Conservation (phyloP, 1,140 invertebrate genomes). For the Catajapyx aquilonaris region DNA sequence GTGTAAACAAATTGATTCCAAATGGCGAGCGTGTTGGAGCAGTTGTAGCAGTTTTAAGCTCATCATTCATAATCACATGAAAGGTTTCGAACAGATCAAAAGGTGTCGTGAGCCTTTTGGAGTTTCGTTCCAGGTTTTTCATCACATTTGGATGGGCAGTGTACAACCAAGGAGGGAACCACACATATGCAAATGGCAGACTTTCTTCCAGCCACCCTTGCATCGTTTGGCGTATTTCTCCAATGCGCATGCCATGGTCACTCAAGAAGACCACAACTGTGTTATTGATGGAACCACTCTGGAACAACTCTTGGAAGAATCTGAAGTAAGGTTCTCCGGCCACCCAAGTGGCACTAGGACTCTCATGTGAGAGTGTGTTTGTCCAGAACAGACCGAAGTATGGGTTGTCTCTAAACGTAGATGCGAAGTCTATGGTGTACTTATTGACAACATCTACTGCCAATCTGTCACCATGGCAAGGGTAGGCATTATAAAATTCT, state of each 20-base stretch:
- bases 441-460: background rate
- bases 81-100: slow-evolving; percentile 6
- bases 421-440: background rate
- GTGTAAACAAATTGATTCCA: slow-evolving; percentile 1
- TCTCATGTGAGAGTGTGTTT: slow-evolving; percentile 3
- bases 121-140: slow-evolving; percentile 2
- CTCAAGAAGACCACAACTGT: slow-evolving; percentile 6
- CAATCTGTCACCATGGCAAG: slow-evolving; percentile 16
- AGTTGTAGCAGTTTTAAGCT: background rate
- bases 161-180: slow-evolving; percentile 3
- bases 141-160: slow-evolving; percentile 1
- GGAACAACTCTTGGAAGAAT: slow-evolving; percentile 1
- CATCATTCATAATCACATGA: background rate
- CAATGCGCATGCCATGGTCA: slow-evolving; percentile 8
- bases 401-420: background rate
- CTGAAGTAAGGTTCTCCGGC: slow-evolving; percentile 1
- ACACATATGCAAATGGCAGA: slow-evolving; percentile 5
- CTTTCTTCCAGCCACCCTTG: slow-evolving; percentile 6
- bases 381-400: slow-evolving; percentile 2
- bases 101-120: slow-evolving; percentile 1
- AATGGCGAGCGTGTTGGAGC: background rate
- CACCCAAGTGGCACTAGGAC: background rate
- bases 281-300: slow-evolving; percentile 1
- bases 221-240: slow-evolving; percentile 5
- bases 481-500: slow-evolving; percentile 10